Evolutionary conservation across 2,888 invertebrate genomes (phyloP).

Genomic region (Ecdyonurus torrentis): DNA sequence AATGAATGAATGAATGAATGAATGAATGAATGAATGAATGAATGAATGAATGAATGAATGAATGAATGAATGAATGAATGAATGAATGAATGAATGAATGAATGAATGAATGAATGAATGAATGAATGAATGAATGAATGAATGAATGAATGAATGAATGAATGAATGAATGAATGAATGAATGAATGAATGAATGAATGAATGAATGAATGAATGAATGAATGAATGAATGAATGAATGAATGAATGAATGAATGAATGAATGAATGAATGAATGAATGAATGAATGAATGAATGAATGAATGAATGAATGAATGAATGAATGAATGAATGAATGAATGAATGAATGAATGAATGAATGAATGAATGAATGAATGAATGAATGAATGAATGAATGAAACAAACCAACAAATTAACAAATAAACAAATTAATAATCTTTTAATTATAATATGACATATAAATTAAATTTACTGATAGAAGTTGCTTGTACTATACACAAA

Average conservation of each 20-base stretch:
- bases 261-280: background rate
- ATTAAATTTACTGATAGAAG: too few species aligned
- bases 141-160: background rate
- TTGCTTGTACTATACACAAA: too few species aligned
- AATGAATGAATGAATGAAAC: background rate
- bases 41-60: too few species aligned
- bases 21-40: too few species aligned
- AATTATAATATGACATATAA: too few species aligned
- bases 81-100: too few species aligned
- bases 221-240: background rate
- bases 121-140: background rate
- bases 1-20: too few species aligned
- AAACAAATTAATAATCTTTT: too few species aligned
- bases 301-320: background rate
- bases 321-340: background rate
- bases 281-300: background rate
- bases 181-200: background rate
- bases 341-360: background rate
- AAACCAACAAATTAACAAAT: too few species aligned
- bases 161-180: background rate
- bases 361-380: background rate
- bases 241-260: background rate
- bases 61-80: too few species aligned
- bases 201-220: background rate
- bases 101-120: background rate